These are phyloP conservation scores for Anagyrus pseudococci DNA, from an alignment of 2,888 invertebrate species.

Conservation along the genomic window DNA sequence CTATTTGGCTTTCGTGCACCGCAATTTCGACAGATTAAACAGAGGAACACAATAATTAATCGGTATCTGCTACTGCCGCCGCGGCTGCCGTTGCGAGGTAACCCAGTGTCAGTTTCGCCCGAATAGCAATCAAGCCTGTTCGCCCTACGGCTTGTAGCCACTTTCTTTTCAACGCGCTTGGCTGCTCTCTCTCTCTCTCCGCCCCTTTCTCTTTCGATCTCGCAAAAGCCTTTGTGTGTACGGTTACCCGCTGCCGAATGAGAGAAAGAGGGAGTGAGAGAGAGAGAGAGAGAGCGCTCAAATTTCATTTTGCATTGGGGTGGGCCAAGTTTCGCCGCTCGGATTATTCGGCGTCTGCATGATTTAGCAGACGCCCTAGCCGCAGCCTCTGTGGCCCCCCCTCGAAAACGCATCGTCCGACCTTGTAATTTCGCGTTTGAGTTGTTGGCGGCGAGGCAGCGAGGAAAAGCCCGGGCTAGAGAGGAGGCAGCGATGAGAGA, in stretches of 20 bases:
- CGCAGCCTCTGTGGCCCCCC: background rate
- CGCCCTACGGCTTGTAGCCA: background rate
- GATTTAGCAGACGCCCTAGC: slow-evolving; percentile 13
- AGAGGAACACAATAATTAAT: slow-evolving; percentile 11
- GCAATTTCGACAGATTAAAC: background rate
- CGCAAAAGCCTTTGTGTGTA: slow-evolving; percentile 43
- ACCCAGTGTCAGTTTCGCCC: background rate
- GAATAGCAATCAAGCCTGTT: background rate
- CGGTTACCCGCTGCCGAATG: slow-evolving; percentile 39
- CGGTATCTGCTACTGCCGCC: too few relatives aligned
- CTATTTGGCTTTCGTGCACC: too few relatives aligned
- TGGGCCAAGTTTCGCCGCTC: slow-evolving; percentile 19
- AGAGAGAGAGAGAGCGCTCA: too few relatives aligned
- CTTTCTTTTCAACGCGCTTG: slow-evolving; percentile 3
- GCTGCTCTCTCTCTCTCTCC: slow-evolving; percentile 2
- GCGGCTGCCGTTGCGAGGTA: background rate
- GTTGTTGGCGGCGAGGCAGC: slow-evolving; percentile 17
- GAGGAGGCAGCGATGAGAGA: too few relatives aligned
- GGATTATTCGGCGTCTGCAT: slow-evolving; percentile 40
- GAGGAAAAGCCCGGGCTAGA: too few relatives aligned
- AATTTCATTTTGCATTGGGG: slow-evolving; percentile 44
- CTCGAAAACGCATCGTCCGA: background rate
- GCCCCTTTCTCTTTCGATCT: too few relatives aligned
- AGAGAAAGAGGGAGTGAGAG: too few relatives aligned
- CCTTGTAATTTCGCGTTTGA: slow-evolving; percentile 27